A percentile compares a stretch with the other conserved stretches of the same genome.
Conservation (phyloP, 2,113 vertebrate genomes). For the Epinephelus cyanopodus region DNA sequence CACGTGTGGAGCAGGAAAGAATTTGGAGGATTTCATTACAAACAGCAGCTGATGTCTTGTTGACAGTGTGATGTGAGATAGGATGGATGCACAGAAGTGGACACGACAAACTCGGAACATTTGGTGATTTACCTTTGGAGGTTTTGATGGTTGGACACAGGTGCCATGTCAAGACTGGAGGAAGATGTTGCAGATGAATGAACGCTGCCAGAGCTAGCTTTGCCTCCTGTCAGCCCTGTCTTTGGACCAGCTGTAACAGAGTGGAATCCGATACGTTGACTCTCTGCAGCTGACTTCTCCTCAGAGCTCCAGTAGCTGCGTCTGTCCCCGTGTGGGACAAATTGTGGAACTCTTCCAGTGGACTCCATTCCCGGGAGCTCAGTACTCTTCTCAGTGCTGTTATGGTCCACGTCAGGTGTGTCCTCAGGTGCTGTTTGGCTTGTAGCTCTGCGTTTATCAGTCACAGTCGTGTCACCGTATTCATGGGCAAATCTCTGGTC, state of each 20-base stretch:
- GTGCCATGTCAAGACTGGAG: neutral
- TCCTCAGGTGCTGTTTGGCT: neutral
- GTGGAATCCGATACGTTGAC: neutral
- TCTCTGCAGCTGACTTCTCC: conserved; percentile 7
- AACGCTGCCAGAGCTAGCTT: neutral
- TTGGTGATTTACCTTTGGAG: conserved; percentile 67
- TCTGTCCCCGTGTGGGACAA: conserved; percentile 53
- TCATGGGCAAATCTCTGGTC: conserved; percentile 89
- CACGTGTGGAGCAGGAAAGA: conserved; percentile 2
- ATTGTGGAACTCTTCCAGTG: conserved; percentile 39
- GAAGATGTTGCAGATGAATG: neutral
- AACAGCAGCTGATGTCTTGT: conserved; percentile 14
- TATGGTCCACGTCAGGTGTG: neutral
- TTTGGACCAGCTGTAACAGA: neutral
- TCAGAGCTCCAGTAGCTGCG: neutral
- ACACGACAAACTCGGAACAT: neutral
- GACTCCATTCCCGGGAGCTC: neutral
- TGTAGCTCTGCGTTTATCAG: conserved; percentile 37
- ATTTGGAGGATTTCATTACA: conserved; percentile 9
- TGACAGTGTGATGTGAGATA: neutral
- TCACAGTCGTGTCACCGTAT: conserved; percentile 67
- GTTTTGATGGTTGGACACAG: conserved; percentile 10
- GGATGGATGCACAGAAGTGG: neutral
- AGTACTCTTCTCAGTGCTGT: neutral
- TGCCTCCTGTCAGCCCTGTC: neutral